Percentiles rank a stretch among this genome's conserved stretches.
These are phyloP conservation scores for Callinectes sapidus DNA, from an alignment of 2,888 invertebrate genomes.

Conservation along the genomic window DNA sequence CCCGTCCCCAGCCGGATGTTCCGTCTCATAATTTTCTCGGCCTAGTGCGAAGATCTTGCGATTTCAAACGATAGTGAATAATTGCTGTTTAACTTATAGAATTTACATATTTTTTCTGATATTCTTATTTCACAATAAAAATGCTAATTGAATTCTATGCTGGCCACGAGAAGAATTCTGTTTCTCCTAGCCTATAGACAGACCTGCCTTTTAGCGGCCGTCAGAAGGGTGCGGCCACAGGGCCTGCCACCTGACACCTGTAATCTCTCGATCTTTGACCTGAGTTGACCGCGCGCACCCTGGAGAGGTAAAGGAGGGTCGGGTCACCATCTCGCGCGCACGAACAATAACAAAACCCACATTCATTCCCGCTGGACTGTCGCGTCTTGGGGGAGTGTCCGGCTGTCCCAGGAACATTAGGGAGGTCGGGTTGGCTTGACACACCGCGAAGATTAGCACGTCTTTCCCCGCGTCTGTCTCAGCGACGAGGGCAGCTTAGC, in stretches of 20 bases:
- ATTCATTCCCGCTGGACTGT: conserved; percentile 27
- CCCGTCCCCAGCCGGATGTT: not conserved
- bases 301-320: conserved; percentile 39
- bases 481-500: not conserved
- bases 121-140: not conserved
- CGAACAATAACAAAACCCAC: conserved; percentile 62
- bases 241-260: conserved; percentile 39
- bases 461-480: not conserved
- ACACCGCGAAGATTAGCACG: conserved; percentile 8
- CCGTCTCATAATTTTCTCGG: not conserved
- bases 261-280: conserved; percentile 48
- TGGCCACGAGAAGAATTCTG: not conserved
- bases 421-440: conserved; percentile 19
- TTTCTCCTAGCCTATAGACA: not conserved
- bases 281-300: conserved; percentile 35
- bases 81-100: not conserved
- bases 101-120: not conserved
- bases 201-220: not conserved
- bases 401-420: conserved; percentile 29
- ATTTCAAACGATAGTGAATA: not conserved
- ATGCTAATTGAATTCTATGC: not conserved
- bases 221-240: not conserved
- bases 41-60: not conserved
- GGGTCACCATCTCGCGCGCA: conserved; percentile 50
- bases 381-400: conserved; percentile 8